Base-by-base conservation (phyloP, 2,797 vertebrate genomes). In the Acrossocheilus fasciatus region DNA sequence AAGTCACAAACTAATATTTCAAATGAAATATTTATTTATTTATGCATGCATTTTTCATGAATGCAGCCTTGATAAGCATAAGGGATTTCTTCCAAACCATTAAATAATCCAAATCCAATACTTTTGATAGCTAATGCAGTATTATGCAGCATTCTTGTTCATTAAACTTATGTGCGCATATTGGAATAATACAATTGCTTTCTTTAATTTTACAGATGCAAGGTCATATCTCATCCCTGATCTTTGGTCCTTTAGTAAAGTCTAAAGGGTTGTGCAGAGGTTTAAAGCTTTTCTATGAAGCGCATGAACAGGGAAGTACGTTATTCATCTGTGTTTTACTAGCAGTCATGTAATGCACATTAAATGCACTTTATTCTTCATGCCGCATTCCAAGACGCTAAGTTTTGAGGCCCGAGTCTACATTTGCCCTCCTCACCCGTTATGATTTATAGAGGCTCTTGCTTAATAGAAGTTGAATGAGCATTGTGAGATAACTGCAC, bases 181-280 rank as follows among this genome's bases (percentile, higher is more conserved):
- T 85, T 89, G 88, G 87, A 87, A 86, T 47, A 52, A 86, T 86
- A 88, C 39, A 73, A n/a, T 92, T 90, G 91, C 85, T 90, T 57
- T 43, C 5, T 30, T 57, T 45, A 93, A 91, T 92, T 93, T 90
- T 86, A 90, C 85, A 89, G 79, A 89, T 89, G 92, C 88, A 92
- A 91, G 92, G 84, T 90, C 91, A 76, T 81, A 84, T 92, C 92
- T 93, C 89, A 89, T 84, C 88, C 85, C 86, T 30, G 43, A 68
- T 83, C 70, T 64, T n/a, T 64, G 69, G 10, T 43, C 50, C 43
- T 83, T 45, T 18, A 66, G 7, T 76, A 41, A 76, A 66, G 59
- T n/a, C 41, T 45, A 43, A 57, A 43, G 12, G 76, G 17, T 74
- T 11, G 18, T 12, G 14, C n/a, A 26, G 73, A 84, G 36, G 83